phyloP scores from a whole-genome alignment of 2,888 invertebrate genomes.

The Stenurella melanura region DNA sequence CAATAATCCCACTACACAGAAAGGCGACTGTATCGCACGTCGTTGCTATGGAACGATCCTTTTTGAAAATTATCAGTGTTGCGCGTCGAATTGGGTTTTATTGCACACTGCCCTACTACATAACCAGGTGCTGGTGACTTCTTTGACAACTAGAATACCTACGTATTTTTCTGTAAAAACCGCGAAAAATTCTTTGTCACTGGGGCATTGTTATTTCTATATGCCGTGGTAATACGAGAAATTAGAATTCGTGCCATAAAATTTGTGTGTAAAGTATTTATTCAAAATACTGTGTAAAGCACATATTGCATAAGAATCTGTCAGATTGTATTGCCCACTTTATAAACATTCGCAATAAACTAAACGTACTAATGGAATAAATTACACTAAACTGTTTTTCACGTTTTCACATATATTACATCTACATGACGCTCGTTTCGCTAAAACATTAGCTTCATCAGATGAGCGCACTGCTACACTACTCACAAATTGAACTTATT shows the following conservation, averaged over 20 bases:
- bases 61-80: slow-evolving; percentile 46
- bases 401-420: no score
- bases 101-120: slow-evolving; percentile 18
- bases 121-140: slow-evolving; percentile 49
- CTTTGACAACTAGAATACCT: slow-evolving; percentile 35
- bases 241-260: slow-evolving; percentile 58
- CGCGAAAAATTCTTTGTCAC: slow-evolving; percentile 50
- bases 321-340: no score
- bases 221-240: slow-evolving; percentile 57
- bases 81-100: slow-evolving; percentile 50
- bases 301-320: background rate
- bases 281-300: background rate
- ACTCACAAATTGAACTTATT: no score
- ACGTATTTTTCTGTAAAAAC: slow-evolving; percentile 47
- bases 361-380: no score
- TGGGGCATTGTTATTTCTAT: slow-evolving; percentile 47
- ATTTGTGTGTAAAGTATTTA: slow-evolving; percentile 42
- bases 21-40: slow-evolving; percentile 40
- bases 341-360: no score
- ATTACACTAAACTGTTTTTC: no score
- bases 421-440: no score
- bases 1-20: slow-evolving; percentile 52
- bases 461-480: no score
- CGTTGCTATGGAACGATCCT: slow-evolving; percentile 21
- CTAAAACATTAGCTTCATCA: no score